Evolutionary conservation across 2,797 vertebrate species (phyloP).

Genomic region (Synaphobranchus kaupii): DNA sequence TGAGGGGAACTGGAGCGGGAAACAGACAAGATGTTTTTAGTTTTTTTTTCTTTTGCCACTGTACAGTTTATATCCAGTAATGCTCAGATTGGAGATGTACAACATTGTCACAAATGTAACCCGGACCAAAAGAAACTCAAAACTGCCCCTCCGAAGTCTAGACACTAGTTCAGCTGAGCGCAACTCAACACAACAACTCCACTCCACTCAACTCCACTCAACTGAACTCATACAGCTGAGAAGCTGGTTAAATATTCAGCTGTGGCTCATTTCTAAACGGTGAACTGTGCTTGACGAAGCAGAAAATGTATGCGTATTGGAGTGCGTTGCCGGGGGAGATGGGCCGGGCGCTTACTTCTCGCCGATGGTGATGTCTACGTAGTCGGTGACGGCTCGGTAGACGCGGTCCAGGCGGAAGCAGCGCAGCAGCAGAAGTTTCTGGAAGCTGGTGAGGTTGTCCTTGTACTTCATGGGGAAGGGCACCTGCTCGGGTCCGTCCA

Average conservation of each 20-base stretch:
- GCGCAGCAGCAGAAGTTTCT: constrained; percentile 88
- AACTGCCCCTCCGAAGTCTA: background rate
- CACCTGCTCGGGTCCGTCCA: constrained; percentile 83
- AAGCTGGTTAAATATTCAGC: background rate
- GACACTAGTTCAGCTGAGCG: background rate
- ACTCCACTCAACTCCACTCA: no score
- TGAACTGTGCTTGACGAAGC: background rate
- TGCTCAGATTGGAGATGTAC: background rate
- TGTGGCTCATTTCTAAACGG: background rate
- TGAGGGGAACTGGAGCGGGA: background rate
- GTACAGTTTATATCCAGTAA: background rate
- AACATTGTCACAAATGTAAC: background rate
- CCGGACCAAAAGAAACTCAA: background rate
- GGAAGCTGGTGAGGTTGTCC: constrained; percentile 77
- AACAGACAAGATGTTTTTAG: background rate
- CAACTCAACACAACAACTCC: no score
- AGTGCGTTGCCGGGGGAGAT: background rate
- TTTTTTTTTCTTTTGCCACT: background rate
- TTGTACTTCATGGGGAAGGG: constrained; percentile 80
- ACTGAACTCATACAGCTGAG: background rate
- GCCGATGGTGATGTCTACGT: constrained; percentile 83
- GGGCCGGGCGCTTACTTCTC: constrained; percentile 80
- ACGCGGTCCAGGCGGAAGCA: constrained; percentile 94
- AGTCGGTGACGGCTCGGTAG: constrained; percentile 88
- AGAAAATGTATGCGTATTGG: background rate